Evolutionary conservation across 2,888 invertebrate genomes (phyloP).

Genomic region (Chydorus sphaericus): DNA sequence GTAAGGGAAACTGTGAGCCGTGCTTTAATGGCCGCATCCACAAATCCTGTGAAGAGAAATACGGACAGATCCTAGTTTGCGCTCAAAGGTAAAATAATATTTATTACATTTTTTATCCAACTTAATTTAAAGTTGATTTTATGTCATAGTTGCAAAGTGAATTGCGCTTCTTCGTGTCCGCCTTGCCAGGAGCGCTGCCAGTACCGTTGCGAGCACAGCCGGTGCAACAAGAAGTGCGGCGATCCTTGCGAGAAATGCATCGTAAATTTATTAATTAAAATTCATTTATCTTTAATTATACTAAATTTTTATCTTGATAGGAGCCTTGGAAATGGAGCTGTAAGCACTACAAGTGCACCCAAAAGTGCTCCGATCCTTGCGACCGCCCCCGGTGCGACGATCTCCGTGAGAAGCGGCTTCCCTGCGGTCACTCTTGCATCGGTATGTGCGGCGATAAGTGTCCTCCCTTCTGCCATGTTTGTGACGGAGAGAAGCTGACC

Average conservation of each 20-base stretch:
- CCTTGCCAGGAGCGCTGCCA: slow-evolving; percentile 31
- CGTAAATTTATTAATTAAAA: no score
- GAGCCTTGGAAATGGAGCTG: slow-evolving; percentile 19
- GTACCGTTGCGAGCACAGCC: slow-evolving; percentile 35
- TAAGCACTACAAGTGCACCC: slow-evolving; percentile 24
- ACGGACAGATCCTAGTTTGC: slow-evolving; percentile 42
- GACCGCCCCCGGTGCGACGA: slow-evolving; percentile 26
- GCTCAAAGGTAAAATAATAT: slow-evolving; percentile 34
- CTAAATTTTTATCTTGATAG: no score
- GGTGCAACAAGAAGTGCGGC: slow-evolving; percentile 35
- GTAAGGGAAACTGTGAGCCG: slow-evolving; percentile 38
- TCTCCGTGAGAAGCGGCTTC: slow-evolving; percentile 28
- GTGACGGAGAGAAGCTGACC: slow-evolving; percentile 30
- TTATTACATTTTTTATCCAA: no score
- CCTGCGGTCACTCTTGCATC: slow-evolving; percentile 49
- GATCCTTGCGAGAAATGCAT: slow-evolving; percentile 28
- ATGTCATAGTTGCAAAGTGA: slow-evolving; percentile 22
- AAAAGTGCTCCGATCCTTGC: slow-evolving; percentile 29
- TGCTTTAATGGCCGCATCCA: slow-evolving; percentile 47
- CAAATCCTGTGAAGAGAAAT: slow-evolving; percentile 37
- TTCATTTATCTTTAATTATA: no score
- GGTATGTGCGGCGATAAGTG: slow-evolving; percentile 57
- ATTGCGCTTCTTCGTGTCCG: slow-evolving; percentile 24
- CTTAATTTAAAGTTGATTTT: no score
- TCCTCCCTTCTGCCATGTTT: slow-evolving; percentile 41